These are phyloP conservation scores for Drosophila auraria DNA, from an alignment of 1,140 invertebrate species.

Conservation along the genomic window DNA sequence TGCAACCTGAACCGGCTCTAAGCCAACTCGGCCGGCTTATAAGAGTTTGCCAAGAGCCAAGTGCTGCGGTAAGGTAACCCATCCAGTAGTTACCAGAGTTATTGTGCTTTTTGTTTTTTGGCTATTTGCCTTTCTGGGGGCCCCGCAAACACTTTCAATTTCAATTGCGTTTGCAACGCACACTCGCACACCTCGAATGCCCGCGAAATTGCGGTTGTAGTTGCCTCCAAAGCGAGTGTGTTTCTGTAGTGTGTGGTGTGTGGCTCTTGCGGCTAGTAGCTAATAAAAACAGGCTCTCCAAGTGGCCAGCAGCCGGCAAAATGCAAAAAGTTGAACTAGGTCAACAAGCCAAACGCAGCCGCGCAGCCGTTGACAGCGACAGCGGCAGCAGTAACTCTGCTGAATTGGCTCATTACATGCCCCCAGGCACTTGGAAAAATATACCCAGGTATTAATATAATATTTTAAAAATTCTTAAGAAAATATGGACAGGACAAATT, in stretches of 20 bases:
- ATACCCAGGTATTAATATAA: background rate
- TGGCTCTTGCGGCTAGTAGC: slow-evolving; percentile 66
- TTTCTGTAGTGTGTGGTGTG: slow-evolving; percentile 17
- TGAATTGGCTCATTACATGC: slow-evolving; percentile 47
- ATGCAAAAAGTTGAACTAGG: slow-evolving; percentile 84
- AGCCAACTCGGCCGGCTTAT: slow-evolving; percentile 20
- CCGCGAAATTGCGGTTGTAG: slow-evolving; percentile 64
- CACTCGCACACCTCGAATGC: slow-evolving; percentile 44
- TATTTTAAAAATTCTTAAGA: background rate
- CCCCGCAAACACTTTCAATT: slow-evolving; percentile 73
- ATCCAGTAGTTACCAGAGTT: slow-evolving; percentile 47
- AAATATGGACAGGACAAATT: background rate
- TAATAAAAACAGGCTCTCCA: slow-evolving; percentile 79
- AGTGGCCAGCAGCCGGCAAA: slow-evolving; percentile 74
- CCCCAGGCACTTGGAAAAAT: slow-evolving; percentile 32
- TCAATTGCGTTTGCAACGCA: slow-evolving; percentile 72
- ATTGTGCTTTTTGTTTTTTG: slow-evolving; percentile 27
- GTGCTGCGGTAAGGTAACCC: slow-evolving; percentile 18
- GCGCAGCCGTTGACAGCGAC: slow-evolving; percentile 44
- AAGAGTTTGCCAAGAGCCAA: slow-evolving; percentile 12
- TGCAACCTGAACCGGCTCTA: slow-evolving; percentile 38
- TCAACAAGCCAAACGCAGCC: slow-evolving; percentile 82
- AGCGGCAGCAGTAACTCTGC: slow-evolving; percentile 31
- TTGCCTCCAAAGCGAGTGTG: slow-evolving; percentile 13
- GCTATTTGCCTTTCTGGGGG: slow-evolving; percentile 35